These are phyloP conservation scores for Scaptomyza reducta DNA, from an alignment of 2,888 invertebrate species.

Conservation along the genomic window DNA sequence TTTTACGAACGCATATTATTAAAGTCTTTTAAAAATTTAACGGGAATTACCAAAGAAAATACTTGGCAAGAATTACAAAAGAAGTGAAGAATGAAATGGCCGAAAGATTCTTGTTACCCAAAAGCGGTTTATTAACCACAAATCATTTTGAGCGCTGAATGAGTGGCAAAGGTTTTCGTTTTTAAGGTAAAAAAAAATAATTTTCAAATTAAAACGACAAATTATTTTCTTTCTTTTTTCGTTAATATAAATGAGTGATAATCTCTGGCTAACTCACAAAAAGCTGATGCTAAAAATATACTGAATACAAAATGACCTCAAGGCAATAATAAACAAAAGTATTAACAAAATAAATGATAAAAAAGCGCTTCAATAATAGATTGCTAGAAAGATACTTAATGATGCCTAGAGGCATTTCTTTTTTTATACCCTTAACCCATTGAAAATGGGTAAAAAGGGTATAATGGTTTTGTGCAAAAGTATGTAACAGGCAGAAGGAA, in stretches of 20 bases:
- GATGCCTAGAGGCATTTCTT: constrained; percentile 48
- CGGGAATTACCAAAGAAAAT: constrained; percentile 64
- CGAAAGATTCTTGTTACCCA: constrained; percentile 21
- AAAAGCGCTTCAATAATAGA: constrained; percentile 45
- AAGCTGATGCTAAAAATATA: constrained; percentile 34
- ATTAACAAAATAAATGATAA: constrained; percentile 43
- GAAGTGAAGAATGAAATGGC: constrained; percentile 42
- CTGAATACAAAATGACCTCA: constrained; percentile 13
- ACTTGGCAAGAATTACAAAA: constrained; percentile 21
- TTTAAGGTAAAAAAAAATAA: constrained; percentile 18
- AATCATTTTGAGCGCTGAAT: neutral
- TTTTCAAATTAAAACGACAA: constrained; percentile 10
- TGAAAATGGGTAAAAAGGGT: too few relatives aligned
- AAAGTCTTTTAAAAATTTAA: constrained; percentile 56
- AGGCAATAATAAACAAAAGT: constrained; percentile 47
- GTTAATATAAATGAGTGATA: constrained; percentile 2
- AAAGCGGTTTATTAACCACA: constrained; percentile 21
- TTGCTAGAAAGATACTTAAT: constrained; percentile 28
- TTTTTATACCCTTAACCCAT: too few relatives aligned
- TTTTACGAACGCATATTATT: neutral
- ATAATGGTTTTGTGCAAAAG: too few relatives aligned
- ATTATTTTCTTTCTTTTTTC: constrained; percentile 4
- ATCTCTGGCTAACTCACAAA: constrained; percentile 25
- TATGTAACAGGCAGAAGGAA: too few relatives aligned
- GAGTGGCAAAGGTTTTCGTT: constrained; percentile 14